phyloP scores from a whole-genome alignment of 2,888 invertebrate species.

The Coenonympha arcania region DNA sequence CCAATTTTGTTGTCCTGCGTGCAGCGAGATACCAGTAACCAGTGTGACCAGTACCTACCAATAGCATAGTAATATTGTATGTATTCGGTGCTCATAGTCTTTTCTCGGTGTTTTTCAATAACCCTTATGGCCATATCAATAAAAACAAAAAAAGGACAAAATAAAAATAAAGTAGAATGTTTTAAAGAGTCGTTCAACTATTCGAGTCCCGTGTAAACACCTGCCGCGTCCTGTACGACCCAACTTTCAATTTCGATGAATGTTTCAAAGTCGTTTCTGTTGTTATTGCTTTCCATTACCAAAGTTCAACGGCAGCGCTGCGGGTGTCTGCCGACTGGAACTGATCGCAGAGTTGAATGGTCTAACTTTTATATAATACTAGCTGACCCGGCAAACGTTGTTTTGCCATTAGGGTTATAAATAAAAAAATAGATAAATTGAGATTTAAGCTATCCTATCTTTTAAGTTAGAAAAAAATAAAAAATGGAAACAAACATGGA shows the following conservation, averaged over 20 bases:
- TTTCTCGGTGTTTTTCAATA: neutral
- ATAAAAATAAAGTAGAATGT: slow-evolving; percentile 3
- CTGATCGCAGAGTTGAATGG: slow-evolving; percentile 33
- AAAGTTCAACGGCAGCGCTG: slow-evolving; percentile 48
- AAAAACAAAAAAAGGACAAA: neutral
- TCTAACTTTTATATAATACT: slow-evolving; percentile 27
- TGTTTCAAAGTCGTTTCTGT: slow-evolving; percentile 63
- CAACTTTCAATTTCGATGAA: slow-evolving; percentile 67
- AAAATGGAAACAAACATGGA: too few relatives aligned
- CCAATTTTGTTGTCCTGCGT: too few relatives aligned
- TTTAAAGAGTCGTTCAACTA: slow-evolving; percentile 21
- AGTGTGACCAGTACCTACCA: too few relatives aligned
- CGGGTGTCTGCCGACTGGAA: slow-evolving; percentile 20
- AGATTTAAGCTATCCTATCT: too few relatives aligned
- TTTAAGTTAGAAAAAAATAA: too few relatives aligned
- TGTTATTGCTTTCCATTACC: slow-evolving; percentile 69
- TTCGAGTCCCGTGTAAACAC: slow-evolving; percentile 40
- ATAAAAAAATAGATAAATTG: too few relatives aligned
- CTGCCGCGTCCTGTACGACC: slow-evolving; percentile 40
- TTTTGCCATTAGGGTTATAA: too few relatives aligned
- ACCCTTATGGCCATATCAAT: too few relatives aligned
- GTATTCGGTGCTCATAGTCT: too few relatives aligned
- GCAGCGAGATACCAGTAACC: too few relatives aligned
- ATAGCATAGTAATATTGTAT: too few relatives aligned
- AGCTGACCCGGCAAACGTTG: neutral